Conservation (phyloP, 2,797 vertebrate species). For the Cryptoprocta ferox region DNA sequence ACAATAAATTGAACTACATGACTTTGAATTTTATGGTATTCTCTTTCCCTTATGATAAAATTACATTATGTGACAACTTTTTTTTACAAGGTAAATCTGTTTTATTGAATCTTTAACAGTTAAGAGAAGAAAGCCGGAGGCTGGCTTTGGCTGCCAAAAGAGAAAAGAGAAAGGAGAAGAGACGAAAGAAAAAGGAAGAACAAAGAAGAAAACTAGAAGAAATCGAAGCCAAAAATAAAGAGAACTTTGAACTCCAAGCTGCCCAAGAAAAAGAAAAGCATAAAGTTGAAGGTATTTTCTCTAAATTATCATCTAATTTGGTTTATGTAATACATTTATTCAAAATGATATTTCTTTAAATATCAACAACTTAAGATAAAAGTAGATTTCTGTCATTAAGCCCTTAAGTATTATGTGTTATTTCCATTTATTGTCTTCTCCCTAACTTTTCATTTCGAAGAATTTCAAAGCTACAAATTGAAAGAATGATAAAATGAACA, state of each 20-base stretch:
- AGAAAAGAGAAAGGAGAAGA: slow-evolving; percentile 91
- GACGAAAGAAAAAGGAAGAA: slow-evolving; percentile 91
- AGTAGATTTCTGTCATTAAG: not conserved
- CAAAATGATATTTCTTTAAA: slow-evolving; percentile 9
- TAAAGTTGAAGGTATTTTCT: slow-evolving; percentile 88
- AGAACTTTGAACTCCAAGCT: slow-evolving; percentile 90
- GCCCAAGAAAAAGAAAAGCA: slow-evolving; percentile 90
- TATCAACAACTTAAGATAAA: not conserved
- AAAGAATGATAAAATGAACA: not conserved
- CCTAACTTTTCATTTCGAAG: not conserved
- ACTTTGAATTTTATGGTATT: slow-evolving; percentile 39
- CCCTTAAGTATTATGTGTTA: not conserved
- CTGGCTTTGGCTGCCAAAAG: slow-evolving; percentile 91
- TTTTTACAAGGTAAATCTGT: slow-evolving; percentile 14
- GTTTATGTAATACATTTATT: not conserved
- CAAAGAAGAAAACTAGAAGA: slow-evolving; percentile 91
- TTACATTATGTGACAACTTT: not conserved
- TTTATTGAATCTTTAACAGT: slow-evolving; percentile 78
- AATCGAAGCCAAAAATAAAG: slow-evolving; percentile 91
- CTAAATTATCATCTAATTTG: not conserved
- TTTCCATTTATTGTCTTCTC: slow-evolving; percentile 3
- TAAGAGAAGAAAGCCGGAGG: slow-evolving; percentile 90
- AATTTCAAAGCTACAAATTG: not conserved
- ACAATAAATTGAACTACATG: not conserved
- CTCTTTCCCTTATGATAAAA: not conserved